Evolutionary conservation across 2,797 vertebrate genomes (phyloP).

Genomic region (Avahi laniger): DNA sequence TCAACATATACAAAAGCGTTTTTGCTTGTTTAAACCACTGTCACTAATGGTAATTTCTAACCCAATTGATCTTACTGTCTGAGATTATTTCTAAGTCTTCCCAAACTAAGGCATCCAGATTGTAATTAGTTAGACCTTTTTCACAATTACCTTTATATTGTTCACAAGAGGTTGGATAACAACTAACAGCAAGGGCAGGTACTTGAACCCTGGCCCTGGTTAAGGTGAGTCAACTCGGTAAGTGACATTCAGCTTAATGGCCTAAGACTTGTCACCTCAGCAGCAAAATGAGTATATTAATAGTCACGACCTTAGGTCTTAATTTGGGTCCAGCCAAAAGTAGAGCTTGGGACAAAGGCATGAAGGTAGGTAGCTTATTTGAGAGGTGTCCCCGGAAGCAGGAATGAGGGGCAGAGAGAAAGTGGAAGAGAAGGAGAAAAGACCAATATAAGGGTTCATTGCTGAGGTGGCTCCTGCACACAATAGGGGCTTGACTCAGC

Average conservation of each 20-base stretch:
- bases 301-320: neutral
- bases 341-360: neutral
- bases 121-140: neutral
- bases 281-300: neutral
- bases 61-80: neutral
- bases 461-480: neutral
- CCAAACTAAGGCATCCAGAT: neutral
- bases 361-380: neutral
- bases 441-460: neutral
- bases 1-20: neutral
- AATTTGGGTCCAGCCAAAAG: neutral
- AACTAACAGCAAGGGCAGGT: neutral
- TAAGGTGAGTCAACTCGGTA: neutral
- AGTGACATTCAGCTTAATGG: neutral
- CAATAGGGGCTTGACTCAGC: neutral
- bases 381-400: neutral
- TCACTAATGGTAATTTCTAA: conserved; percentile 9
- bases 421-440: neutral
- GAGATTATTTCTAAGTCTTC: neutral
- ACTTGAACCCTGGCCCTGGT: neutral
- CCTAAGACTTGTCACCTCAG: neutral
- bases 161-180: neutral
- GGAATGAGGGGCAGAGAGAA: neutral
- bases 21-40: neutral
- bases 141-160: neutral